phyloP scores from a whole-genome alignment of 2,113 vertebrate genomes.

The Grallaria varia region DNA sequence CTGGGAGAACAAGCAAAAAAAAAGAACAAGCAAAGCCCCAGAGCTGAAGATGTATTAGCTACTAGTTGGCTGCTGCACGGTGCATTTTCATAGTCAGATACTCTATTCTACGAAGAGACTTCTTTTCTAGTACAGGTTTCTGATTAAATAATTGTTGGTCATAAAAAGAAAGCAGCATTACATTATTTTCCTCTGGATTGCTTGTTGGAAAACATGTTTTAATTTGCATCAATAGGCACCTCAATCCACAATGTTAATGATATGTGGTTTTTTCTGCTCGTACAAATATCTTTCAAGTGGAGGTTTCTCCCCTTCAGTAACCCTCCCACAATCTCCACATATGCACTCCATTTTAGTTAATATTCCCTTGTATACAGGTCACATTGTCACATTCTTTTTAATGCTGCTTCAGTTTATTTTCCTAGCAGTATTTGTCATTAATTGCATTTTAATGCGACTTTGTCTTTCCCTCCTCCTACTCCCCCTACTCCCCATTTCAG shows the following conservation, averaged over 20 bases:
- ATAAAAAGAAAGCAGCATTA: neutral
- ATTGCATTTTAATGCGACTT: neutral
- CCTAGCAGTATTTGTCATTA: neutral
- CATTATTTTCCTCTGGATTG: neutral
- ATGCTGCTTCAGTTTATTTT: neutral
- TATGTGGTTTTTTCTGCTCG: neutral
- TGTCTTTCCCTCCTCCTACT: neutral
- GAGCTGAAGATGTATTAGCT: neutral
- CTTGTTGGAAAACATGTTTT: neutral
- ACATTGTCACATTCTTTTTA: neutral
- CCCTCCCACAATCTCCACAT: neutral
- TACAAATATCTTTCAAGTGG: neutral
- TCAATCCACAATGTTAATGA: neutral
- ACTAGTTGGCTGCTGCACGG: accelerated
- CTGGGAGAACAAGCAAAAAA: neutral
- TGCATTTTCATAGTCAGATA: neutral
- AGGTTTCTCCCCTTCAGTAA: neutral
- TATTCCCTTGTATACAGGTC: neutral
- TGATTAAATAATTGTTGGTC: neutral
- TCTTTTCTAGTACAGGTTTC: neutral
- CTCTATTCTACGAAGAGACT: neutral
- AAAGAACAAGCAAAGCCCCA: neutral
- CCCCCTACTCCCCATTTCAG: neutral
- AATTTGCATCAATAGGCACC: neutral
- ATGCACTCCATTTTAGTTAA: neutral